Base-by-base conservation (phyloP, 1,140 invertebrate species). In the Dendrolimus kikuchii region DNA sequence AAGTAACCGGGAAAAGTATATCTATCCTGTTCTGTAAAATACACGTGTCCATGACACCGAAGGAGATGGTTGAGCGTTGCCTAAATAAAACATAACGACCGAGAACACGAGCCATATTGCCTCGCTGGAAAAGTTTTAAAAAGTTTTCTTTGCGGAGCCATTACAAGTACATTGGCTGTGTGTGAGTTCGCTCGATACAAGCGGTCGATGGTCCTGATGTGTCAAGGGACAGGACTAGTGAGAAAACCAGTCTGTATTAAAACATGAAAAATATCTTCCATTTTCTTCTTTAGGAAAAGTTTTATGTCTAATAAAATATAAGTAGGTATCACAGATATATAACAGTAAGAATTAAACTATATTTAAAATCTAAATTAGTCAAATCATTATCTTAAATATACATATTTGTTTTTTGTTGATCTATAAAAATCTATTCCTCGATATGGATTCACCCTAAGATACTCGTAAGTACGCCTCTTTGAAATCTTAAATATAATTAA, bases 121-220 rank as follows among this genome's bases (percentile, higher is more conserved):
- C 83, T 87, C 82, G 80, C 74, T 86, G 85, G 77, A 87, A 88
- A 88, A 88, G 81, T 88, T 88, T 87, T 88, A 85, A 87, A 88
- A 88, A 88, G 80, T 88, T 88, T 88, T 87, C 86, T 88, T 88
- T 87, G 83, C 85, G 79, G 85, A 82, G 77, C 85, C 83, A 87
- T 87, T 88, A 88, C 80, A 86, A 83, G 82, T 81, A 80, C 72
- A 67, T 65, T 55, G 72, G 49, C 47, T 73, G 60, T 75, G 78
- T 77, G 80, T 77, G 79, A 62, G 74, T 74, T 57, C 70, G 73
- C 57, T 76, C 69, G 68, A 80, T 80, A 84, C 69, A 70, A 59
- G 59, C 76, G 76, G 79, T 81, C 75, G 81, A 86, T 86, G 74
- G 59, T 68, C 64, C 58, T 65, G 66, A 67, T 67, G 58, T 66